Evolutionary conservation across 2,113 vertebrate species (phyloP).

Genomic region (Crotalus helleri): DNA sequence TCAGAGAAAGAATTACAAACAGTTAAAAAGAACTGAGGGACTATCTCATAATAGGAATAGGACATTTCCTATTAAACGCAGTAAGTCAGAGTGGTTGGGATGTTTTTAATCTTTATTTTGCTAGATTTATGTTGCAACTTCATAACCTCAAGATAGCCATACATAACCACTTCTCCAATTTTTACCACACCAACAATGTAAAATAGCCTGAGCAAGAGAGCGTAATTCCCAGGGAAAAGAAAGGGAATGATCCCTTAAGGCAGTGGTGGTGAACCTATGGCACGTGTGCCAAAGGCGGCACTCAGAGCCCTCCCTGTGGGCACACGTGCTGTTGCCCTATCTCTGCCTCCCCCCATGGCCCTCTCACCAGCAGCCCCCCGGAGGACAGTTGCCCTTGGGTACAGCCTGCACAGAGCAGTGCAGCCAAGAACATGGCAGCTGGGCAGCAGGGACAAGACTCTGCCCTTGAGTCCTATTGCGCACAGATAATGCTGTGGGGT

Average conservation of each 20-base stretch:
- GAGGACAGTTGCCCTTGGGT: too few relatives aligned
- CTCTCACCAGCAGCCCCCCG: too few relatives aligned
- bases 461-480: rapidly evolving
- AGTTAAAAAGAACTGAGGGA: not conserved
- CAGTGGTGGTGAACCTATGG: too few relatives aligned
- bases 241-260: not conserved
- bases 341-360: too few relatives aligned
- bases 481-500: too few relatives aligned
- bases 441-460: too few relatives aligned
- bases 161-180: not conserved
- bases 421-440: too few relatives aligned
- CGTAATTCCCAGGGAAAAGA: not conserved
- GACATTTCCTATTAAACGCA: not conserved
- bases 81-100: not conserved
- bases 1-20: not conserved
- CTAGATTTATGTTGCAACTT: not conserved
- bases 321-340: too few relatives aligned
- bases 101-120: not conserved
- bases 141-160: not conserved
- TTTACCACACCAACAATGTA: not conserved
- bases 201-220: not conserved
- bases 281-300: too few relatives aligned
- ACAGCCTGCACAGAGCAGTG: rapidly evolving
- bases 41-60: not conserved
- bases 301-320: too few relatives aligned